A percentile compares a stretch with the other conserved stretches of the same genome.
phyloP scores from a whole-genome alignment of 2,888 invertebrate genomes.

The Clistopyga incitator region DNA sequence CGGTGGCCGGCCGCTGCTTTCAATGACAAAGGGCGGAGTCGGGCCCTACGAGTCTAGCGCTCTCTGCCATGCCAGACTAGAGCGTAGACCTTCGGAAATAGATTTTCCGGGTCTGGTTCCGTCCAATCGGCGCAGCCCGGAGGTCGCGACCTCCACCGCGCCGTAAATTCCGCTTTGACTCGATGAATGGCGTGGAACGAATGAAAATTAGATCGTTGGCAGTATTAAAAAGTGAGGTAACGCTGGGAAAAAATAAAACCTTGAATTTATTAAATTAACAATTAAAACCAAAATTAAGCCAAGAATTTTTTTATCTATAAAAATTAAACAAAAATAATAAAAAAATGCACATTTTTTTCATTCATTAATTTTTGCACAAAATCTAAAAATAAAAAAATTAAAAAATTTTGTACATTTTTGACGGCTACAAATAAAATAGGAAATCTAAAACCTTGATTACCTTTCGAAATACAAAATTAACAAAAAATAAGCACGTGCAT shows the following conservation, averaged over 20 bases:
- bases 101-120: slow-evolving; percentile 38
- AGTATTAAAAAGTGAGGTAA: background rate
- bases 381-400: no score
- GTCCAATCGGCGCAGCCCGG: slow-evolving; percentile 32
- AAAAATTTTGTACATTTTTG: no score
- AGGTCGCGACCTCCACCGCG: background rate
- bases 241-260: no score
- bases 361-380: no score
- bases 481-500: no score
- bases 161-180: slow-evolving; percentile 14
- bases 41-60: slow-evolving; percentile 13
- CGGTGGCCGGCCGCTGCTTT: background rate
- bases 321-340: no score
- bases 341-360: no score
- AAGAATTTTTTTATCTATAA: no score
- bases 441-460: no score
- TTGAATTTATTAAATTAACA: background rate
- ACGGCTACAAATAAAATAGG: no score
- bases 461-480: no score
- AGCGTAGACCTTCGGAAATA: slow-evolving; percentile 27
- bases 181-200: slow-evolving; percentile 19
- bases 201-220: background rate
- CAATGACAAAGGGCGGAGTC: slow-evolving; percentile 60
- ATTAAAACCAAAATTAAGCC: no score
- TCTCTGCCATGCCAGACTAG: slow-evolving; percentile 4